Base-by-base conservation (phyloP, 2,113 vertebrate species). In the Bambusicola thoracicus region DNA sequence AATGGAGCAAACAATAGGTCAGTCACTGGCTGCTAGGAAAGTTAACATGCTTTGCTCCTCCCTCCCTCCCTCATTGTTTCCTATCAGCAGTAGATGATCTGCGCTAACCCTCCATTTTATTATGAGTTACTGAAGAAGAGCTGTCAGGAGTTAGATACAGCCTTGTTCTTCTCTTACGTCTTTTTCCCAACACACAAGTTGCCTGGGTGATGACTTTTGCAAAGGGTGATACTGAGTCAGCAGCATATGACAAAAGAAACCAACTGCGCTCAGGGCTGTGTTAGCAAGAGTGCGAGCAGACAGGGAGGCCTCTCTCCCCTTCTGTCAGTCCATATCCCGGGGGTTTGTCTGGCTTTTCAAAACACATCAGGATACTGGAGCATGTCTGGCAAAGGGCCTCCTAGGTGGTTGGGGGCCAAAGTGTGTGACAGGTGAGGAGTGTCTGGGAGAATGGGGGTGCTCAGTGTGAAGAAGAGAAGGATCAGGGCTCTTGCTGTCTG, bases 31-130 rank as follows among this genome's bases (percentile, higher is more conserved):
- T 79, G 29, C 67, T 38, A 10, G 51, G 32, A 55, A 43, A 11
- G 2, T 8, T 16, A 6, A 19, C 1, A 5, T 40, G 41, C n/a
- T 79, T 21, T 24, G 0, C 11, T 2, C 55, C 25, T 36, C 32
- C 1, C 24, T 40, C 4, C 4, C 20, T 16, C 16, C 16, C 25
- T 19, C 49, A 16, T 11, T 18, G 53, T 40, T 44, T 25, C 12
- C 17, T 21, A 3, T 44, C 69, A 38, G 53, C 66, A 43, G 61
- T 56, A 6, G 0, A 0, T 8, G 25, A 5, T 17, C 58, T 15
- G 25, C 13, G 18, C 62, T 65, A 6, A 16, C 34, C 20, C 41
- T 17, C 11, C 12, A 1, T 12, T 61, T 41, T 24, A 6, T 32
- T 19, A 7, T 7, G 11, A 24, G 4, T 16, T 29, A 36, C 27